A percentile compares a stretch with the other conserved stretches of the same genome.
Evolutionary conservation across 1,140 invertebrate species (phyloP).

Genomic region (Meloidogyne hapla): DNA sequence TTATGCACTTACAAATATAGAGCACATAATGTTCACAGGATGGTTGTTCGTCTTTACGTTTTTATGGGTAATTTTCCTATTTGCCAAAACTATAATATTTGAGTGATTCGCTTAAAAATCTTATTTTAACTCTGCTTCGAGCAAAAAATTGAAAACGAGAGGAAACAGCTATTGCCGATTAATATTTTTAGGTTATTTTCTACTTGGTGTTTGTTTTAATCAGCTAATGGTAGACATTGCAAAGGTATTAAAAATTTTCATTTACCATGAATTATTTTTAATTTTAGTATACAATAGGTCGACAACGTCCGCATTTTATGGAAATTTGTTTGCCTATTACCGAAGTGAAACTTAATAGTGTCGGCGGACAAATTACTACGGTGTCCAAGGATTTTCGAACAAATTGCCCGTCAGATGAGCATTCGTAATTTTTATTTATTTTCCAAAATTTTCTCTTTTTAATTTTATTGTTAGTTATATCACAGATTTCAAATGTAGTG

Average conservation of each 20-base stretch:
- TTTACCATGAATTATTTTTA: conserved; percentile 62
- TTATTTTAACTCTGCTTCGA: too few species aligned
- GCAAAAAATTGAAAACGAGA: too few species aligned
- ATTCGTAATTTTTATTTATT: background rate
- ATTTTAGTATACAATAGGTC: conserved; percentile 76
- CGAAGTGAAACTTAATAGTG: conserved; percentile 25
- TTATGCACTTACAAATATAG: conserved; percentile 57
- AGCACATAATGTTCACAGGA: conserved; percentile 50
- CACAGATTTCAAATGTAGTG: conserved; percentile 64
- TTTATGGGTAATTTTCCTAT: conserved; percentile 49
- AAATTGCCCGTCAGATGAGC: conserved; percentile 47
- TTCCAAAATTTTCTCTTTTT: background rate
- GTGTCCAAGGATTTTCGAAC: conserved; percentile 15
- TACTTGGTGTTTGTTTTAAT: conserved; percentile 63
- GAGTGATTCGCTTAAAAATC: too few species aligned
- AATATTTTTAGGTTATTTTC: conserved; percentile 58
- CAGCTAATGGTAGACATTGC: conserved; percentile 70
- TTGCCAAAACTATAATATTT: too few species aligned
- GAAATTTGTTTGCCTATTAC: conserved; percentile 68
- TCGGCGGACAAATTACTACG: background rate
- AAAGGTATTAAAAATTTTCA: conserved; percentile 63
- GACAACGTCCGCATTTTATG: conserved; percentile 87
- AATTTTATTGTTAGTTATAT: conserved; percentile 63
- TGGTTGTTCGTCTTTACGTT: conserved; percentile 59
- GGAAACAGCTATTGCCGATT: background rate